phyloP scores from a whole-genome alignment of 2,113 vertebrate genomes.

The Spheniscus mendiculus region DNA sequence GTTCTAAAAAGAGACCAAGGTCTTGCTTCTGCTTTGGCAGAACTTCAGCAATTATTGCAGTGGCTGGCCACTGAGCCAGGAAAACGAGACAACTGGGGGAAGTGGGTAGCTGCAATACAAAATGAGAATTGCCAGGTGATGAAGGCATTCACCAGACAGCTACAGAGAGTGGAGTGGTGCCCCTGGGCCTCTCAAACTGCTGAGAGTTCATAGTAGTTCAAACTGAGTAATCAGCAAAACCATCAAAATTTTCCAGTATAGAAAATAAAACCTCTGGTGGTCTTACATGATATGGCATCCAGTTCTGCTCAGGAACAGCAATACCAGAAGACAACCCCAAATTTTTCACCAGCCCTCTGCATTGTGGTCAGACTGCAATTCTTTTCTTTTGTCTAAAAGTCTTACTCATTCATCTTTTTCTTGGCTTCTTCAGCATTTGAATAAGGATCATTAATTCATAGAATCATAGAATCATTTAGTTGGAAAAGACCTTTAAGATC shows the following conservation, averaged over 20 bases:
- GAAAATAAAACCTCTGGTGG: not conserved
- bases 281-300: not conserved
- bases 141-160: not conserved
- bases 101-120: not conserved
- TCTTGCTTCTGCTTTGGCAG: not conserved
- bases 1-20: not conserved
- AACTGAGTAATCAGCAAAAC: not conserved
- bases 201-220: not conserved
- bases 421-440: not conserved
- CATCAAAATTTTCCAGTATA: not conserved
- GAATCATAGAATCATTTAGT: not conserved
- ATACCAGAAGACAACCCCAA: not conserved
- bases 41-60: not conserved
- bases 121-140: not conserved
- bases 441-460: not conserved
- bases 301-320: not conserved
- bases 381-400: not conserved
- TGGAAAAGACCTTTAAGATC: not conserved
- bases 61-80: not conserved
- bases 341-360: not conserved
- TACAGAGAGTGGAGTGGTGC: not conserved
- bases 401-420: not conserved
- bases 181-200: not conserved
- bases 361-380: not conserved
- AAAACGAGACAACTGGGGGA: not conserved